phyloP scores from a whole-genome alignment of 2,113 vertebrate species.

The Gallinago paraguaiae region DNA sequence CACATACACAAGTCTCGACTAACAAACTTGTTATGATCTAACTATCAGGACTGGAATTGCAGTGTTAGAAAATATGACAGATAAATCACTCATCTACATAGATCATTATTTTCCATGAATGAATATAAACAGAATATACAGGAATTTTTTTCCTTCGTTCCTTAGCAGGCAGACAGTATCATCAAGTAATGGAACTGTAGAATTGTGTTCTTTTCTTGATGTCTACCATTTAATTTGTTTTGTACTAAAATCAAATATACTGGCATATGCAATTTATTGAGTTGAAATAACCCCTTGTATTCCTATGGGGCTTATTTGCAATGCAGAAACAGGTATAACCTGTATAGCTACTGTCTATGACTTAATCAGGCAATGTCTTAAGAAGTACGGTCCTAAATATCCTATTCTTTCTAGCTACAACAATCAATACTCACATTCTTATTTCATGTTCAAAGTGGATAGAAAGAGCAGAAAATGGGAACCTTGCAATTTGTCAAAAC shows the following conservation, averaged over 20 bases:
- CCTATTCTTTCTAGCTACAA: background rate
- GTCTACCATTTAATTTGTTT: background rate
- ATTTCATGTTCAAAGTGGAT: background rate
- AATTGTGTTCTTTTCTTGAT: background rate
- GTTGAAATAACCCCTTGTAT: background rate
- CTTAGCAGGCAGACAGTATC: background rate
- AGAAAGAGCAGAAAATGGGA: background rate
- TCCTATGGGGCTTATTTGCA: background rate
- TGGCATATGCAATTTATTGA: background rate
- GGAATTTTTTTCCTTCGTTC: background rate
- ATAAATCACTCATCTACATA: background rate
- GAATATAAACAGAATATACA: background rate
- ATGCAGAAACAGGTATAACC: background rate
- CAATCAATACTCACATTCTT: background rate
- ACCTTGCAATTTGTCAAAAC: background rate
- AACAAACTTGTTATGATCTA: constrained; percentile 48
- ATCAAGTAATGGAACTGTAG: background rate
- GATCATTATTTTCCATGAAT: background rate
- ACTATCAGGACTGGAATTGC: constrained; percentile 21
- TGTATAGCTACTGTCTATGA: background rate
- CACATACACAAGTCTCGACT: constrained; percentile 46
- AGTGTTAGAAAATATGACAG: constrained; percentile 52
- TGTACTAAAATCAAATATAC: background rate
- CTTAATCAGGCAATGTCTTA: background rate
- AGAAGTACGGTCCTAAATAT: background rate